Evolutionary conservation across 2,113 vertebrate genomes (phyloP).

Genomic region (Brachypodius melanocephalos): DNA sequence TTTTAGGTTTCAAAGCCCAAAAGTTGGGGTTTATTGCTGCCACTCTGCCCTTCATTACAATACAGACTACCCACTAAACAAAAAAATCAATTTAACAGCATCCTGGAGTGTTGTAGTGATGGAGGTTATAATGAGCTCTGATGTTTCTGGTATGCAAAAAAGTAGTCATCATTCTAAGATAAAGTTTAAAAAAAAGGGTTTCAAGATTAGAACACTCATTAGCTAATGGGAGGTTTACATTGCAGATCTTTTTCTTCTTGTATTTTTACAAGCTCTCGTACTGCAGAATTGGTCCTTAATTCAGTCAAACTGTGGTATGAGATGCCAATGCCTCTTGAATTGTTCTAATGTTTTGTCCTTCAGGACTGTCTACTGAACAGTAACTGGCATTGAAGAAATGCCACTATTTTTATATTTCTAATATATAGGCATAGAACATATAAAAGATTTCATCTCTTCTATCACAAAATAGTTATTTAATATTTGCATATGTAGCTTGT

Average conservation of each 20-base stretch:
- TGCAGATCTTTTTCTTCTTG: neutral
- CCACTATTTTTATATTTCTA: neutral
- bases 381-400: neutral
- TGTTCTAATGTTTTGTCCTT: conserved; percentile 10
- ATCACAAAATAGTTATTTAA: neutral
- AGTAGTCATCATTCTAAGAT: neutral
- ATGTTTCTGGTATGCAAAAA: neutral
- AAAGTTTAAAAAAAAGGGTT: neutral
- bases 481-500: neutral
- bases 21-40: neutral
- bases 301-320: neutral
- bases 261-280: neutral
- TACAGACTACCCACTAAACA: neutral
- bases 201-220: neutral
- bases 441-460: neutral
- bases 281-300: neutral
- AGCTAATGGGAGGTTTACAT: neutral
- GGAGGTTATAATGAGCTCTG: neutral
- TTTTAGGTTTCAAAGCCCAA: neutral
- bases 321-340: neutral
- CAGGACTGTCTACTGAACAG: neutral
- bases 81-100: neutral
- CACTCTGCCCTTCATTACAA: neutral
- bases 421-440: neutral
- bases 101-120: neutral